A percentile compares a stretch with the other conserved stretches of the same genome.
Evolutionary conservation across 2,888 invertebrate genomes (phyloP).

Genomic region (Conomelus anceps): DNA sequence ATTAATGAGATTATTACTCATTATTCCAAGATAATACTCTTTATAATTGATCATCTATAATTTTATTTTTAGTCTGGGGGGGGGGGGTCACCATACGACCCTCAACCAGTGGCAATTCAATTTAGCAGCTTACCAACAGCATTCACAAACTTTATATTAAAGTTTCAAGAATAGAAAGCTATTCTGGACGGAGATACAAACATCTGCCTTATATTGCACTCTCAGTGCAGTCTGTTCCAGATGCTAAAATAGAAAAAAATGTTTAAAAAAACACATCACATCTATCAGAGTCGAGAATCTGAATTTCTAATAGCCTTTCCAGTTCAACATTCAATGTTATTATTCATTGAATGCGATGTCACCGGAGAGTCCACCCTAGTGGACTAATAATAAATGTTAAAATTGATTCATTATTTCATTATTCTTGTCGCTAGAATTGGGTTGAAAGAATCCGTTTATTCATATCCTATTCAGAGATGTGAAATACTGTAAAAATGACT

Average conservation of each 20-base stretch:
- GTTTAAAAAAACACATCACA: background rate
- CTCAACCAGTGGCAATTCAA: background rate
- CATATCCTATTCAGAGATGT: too few relatives aligned
- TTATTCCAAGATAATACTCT: too few relatives aligned
- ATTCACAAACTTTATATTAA: background rate
- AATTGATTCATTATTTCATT: too few relatives aligned
- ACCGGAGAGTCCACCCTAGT: too few relatives aligned
- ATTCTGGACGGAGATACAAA: background rate
- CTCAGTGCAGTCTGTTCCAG: background rate
- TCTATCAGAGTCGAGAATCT: background rate
- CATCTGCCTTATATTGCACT: background rate
- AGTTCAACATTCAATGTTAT: too few relatives aligned
- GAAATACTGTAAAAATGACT: too few relatives aligned
- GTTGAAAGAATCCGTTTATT: too few relatives aligned
- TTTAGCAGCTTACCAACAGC: background rate
- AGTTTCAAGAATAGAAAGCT: background rate
- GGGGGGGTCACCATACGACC: background rate
- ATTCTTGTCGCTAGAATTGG: too few relatives aligned
- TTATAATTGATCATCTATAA: background rate
- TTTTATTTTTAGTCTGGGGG: background rate
- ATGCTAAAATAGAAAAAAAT: background rate
- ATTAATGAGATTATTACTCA: too few relatives aligned
- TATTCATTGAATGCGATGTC: too few relatives aligned
- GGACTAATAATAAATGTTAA: too few relatives aligned
- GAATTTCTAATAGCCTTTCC: background rate